Evolutionary conservation across 2,113 vertebrate species (phyloP).

Genomic region (Micromys minutus): DNA sequence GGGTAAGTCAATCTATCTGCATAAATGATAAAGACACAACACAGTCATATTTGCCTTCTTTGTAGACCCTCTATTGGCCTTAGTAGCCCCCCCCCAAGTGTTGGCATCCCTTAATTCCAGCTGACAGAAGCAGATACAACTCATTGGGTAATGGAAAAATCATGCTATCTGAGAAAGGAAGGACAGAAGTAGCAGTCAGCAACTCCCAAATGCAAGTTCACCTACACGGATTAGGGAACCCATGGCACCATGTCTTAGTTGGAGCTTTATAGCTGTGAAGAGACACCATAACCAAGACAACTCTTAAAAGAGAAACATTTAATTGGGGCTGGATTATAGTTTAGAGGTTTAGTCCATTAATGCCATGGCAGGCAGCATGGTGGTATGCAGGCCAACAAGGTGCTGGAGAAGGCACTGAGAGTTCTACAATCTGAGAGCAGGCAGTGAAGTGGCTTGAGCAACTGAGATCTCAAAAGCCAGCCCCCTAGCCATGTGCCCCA

Average conservation of each 20-base stretch:
- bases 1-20: background rate
- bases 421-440: background rate
- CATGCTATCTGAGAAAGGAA: background rate
- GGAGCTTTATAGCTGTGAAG: background rate
- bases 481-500: background rate
- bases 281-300: background rate
- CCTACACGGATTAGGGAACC: background rate
- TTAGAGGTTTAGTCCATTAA: background rate
- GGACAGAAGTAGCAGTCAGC: background rate
- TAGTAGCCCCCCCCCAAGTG: background rate
- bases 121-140: background rate
- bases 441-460: background rate
- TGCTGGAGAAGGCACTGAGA: background rate
- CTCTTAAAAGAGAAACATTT: background rate
- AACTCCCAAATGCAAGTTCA: background rate
- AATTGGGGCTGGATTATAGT: background rate
- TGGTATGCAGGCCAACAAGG: background rate
- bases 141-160: background rate
- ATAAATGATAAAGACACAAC: background rate
- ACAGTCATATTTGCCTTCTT: background rate
- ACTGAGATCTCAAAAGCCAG: background rate
- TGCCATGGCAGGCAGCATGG: background rate
- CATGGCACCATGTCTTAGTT: background rate
- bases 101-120: background rate
- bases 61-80: background rate